Conservation (phyloP, 2,113 vertebrate species). For the Narcine bancroftii region DNA sequence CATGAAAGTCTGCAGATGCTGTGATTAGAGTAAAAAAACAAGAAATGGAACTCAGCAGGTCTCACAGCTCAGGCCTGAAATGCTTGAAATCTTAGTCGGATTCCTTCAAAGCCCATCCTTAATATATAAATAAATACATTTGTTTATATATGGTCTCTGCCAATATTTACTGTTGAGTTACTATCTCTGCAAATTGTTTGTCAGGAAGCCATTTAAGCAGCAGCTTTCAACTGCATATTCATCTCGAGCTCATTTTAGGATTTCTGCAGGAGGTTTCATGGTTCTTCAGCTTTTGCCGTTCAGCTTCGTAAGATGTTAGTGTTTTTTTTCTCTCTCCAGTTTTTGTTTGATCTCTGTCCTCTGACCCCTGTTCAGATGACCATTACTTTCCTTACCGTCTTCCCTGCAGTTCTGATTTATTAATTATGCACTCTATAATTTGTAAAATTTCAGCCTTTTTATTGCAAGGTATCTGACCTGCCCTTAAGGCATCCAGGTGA, state of each 20-base stretch:
- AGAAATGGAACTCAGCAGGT: too few species aligned
- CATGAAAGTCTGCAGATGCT: too few species aligned
- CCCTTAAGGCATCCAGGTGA: not conserved
- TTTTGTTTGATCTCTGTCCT: not conserved
- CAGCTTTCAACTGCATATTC: not conserved
- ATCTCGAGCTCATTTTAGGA: not conserved
- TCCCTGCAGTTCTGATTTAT: not conserved
- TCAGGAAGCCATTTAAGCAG: not conserved
- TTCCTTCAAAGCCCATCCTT: not conserved
- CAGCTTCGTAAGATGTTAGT: not conserved
- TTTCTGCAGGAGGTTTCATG: not conserved
- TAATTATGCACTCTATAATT: too few species aligned
- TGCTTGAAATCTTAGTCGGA: not conserved
- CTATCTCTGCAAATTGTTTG: not conserved
- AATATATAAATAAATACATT: not conserved
- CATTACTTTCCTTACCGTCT: not conserved
- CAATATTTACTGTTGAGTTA: constrained; percentile 1
- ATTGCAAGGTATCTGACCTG: not conserved
- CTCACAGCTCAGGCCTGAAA: too few species aligned
- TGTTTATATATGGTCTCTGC: not conserved
- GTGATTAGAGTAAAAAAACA: too few species aligned
- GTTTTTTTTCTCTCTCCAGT: not conserved
- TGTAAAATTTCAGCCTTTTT: not conserved
- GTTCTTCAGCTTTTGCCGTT: constrained; percentile 6
- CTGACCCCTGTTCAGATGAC: not conserved